Conservation (phyloP, 2,113 vertebrate genomes). For the Daubentonia madagascariensis region DNA sequence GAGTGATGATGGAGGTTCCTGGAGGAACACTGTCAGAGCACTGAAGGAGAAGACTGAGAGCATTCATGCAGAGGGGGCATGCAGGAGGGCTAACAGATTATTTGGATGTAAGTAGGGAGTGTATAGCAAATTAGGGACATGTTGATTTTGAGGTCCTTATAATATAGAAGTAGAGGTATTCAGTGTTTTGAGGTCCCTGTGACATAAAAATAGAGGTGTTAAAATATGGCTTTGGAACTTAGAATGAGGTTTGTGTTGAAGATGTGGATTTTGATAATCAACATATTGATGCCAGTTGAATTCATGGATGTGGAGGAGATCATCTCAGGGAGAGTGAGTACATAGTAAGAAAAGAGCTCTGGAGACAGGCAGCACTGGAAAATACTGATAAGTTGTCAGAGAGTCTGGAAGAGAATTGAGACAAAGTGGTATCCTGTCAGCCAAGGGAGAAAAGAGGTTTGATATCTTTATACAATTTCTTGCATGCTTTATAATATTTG, state of each 20-base stretch:
- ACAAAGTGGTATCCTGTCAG: neutral
- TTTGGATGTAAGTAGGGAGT: neutral
- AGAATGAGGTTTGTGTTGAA: neutral
- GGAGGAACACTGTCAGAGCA: neutral
- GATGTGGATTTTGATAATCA: neutral
- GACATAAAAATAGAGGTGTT: neutral
- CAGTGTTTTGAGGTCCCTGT: neutral
- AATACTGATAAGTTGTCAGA: neutral
- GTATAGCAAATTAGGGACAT: neutral
- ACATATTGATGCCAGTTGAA: neutral
- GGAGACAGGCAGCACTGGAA: neutral
- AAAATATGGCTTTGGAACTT: neutral
- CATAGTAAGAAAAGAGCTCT: neutral
- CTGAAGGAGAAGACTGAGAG: neutral
- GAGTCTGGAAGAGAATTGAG: neutral
- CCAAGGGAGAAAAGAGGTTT: neutral
- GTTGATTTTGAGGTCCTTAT: neutral
- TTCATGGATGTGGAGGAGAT: neutral
- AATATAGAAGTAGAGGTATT: neutral
- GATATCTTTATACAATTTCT: constrained; percentile 6
- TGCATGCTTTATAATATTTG: neutral
- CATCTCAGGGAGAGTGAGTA: neutral
- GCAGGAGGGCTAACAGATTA: neutral
- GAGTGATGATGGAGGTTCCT: neutral
- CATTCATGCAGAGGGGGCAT: neutral